These are phyloP conservation scores for Pycnomerus fuliginosus DNA, from an alignment of 2,888 invertebrate genomes.

Conservation along the genomic window DNA sequence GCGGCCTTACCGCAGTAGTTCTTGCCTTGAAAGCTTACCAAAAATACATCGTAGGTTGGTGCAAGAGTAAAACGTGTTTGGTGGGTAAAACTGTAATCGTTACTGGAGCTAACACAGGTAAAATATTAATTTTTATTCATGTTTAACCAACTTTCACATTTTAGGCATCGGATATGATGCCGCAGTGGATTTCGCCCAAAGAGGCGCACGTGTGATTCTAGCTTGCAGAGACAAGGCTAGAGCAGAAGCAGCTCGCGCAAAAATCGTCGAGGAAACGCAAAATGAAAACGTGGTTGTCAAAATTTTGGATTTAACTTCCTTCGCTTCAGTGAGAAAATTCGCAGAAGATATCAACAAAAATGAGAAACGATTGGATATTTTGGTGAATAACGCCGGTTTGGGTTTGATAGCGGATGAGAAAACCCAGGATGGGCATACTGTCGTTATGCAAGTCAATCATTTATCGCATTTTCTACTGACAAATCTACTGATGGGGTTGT, in stretches of 20 bases:
- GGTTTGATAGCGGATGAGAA: not conserved
- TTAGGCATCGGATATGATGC: conserved; percentile 54
- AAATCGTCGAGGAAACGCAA: conserved; percentile 45
- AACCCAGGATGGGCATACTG: conserved; percentile 3
- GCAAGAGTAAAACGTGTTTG: too few relatives aligned
- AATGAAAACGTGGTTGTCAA: conserved; percentile 49
- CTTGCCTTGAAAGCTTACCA: too few relatives aligned
- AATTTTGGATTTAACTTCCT: conserved; percentile 58
- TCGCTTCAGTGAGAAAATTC: conserved; percentile 61
- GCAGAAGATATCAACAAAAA: too few relatives aligned
- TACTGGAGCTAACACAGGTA: conserved; percentile 33
- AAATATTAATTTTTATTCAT: not conserved
- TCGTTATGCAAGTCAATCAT: conserved; percentile 11
- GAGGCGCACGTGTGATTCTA: too few relatives aligned
- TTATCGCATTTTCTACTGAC: too few relatives aligned
- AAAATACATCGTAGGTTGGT: too few relatives aligned
- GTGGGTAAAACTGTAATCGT: conserved; percentile 33
- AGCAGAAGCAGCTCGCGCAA: conserved; percentile 41
- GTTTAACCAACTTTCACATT: conserved; percentile 7
- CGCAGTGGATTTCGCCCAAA: too few relatives aligned
- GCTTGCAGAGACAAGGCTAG: conserved; percentile 42
- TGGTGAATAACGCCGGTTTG: too few relatives aligned
- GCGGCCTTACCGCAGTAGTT: too few relatives aligned
- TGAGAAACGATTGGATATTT: too few relatives aligned
- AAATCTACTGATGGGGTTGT: too few relatives aligned